Percentiles rank a stretch among this genome's conserved stretches.
These are phyloP conservation scores for Cerceris ruficornis DNA, from an alignment of 2,888 invertebrate species.

Conservation along the genomic window DNA sequence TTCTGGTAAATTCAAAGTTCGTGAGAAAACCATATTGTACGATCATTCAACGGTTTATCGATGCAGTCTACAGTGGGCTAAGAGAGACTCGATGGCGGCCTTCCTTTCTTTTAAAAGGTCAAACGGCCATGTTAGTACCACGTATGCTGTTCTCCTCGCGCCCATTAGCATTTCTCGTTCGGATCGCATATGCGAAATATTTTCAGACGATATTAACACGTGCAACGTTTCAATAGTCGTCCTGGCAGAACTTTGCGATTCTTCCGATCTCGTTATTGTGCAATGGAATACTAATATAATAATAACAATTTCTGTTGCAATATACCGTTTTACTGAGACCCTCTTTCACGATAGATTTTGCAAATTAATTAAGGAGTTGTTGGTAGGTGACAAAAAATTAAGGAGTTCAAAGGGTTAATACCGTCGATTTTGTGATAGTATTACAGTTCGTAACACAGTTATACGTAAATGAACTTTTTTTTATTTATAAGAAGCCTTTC, in stretches of 20 bases:
- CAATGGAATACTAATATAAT: not conserved
- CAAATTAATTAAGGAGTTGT: too few species aligned
- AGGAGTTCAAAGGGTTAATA: too few species aligned
- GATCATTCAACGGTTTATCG: constrained; percentile 27
- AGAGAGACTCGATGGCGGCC: constrained; percentile 60
- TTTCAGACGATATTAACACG: constrained; percentile 9
- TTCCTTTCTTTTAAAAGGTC: constrained; percentile 77
- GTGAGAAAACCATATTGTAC: not conserved
- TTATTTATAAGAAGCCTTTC: too few species aligned
- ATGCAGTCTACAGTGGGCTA: constrained; percentile 41
- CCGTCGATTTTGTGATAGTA: too few species aligned
- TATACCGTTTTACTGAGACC: too few species aligned
- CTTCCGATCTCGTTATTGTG: not conserved
- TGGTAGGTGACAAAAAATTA: too few species aligned
- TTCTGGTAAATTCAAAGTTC: not conserved
- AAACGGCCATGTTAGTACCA: constrained; percentile 71
- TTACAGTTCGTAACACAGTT: too few species aligned
- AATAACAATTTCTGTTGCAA: too few species aligned
- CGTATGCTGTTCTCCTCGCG: constrained; percentile 56
- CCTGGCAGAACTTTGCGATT: not conserved
- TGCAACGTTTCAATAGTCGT: constrained; percentile 4
- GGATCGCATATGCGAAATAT: constrained; percentile 31
- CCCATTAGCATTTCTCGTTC: constrained; percentile 54
- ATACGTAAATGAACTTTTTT: not conserved
- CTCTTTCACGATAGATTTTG: too few species aligned